Percentiles rank a stretch among this genome's conserved stretches.
Conservation (phyloP, 2,113 vertebrate genomes). For the Lagopus leucura region DNA sequence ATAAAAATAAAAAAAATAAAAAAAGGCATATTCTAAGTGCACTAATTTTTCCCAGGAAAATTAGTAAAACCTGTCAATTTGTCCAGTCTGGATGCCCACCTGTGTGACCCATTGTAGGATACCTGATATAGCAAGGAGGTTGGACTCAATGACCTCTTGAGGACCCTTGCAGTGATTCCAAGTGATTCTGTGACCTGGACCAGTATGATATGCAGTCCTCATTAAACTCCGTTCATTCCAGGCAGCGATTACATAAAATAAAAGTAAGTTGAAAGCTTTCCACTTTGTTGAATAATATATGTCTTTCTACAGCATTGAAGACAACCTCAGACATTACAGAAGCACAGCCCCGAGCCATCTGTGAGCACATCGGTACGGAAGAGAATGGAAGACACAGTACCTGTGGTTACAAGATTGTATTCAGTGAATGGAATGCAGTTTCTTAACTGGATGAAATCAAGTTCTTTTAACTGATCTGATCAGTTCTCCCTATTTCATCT, state of each 20-base stretch:
- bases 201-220: slow-evolving; percentile 15
- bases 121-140: too few species aligned
- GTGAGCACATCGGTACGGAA: neutral
- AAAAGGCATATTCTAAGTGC: neutral
- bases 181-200: neutral
- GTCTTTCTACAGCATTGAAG: slow-evolving; percentile 4
- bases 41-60: neutral
- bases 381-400: neutral
- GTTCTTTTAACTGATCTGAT: neutral
- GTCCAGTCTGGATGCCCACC: neutral
- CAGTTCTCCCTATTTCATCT: neutral
- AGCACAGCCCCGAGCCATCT: neutral
- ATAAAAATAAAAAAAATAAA: neutral
- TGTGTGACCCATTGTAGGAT: too few species aligned
- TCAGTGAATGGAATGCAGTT: neutral
- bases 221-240: slow-evolving; percentile 28
- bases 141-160: too few species aligned
- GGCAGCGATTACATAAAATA: neutral
- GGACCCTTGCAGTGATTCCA: too few species aligned
- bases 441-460: slow-evolving; percentile 16
- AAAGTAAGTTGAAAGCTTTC: slow-evolving; percentile 18
- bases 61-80: neutral
- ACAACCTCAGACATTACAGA: neutral
- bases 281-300: neutral
- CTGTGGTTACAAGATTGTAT: neutral